These are phyloP conservation scores for Drosophila persimilis DNA, from an alignment of 1,140 invertebrate species.

Conservation along the genomic window DNA sequence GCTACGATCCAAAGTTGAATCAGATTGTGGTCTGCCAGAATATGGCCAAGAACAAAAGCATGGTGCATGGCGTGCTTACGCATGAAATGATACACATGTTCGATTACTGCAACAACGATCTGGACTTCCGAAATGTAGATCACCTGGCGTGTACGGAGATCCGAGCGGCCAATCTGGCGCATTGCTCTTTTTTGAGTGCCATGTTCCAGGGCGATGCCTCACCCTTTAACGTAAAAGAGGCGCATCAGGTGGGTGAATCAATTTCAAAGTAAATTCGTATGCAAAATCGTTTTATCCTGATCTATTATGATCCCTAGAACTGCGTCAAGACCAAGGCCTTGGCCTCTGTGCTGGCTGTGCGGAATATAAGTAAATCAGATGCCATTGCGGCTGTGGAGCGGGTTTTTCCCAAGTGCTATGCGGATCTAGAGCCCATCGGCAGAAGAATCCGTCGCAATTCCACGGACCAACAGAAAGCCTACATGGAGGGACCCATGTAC, in stretches of 20 bases:
- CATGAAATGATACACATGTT: constrained; percentile 99
- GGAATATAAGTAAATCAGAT: constrained; percentile 88
- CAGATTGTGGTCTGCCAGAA: constrained; percentile 97
- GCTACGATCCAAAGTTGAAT: constrained; percentile 91
- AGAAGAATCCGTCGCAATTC: constrained; percentile 91
- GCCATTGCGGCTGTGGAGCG: constrained; percentile 91
- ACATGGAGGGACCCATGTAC: constrained; percentile 90
- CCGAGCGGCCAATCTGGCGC: constrained; percentile 94
- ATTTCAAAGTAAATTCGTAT: neutral
- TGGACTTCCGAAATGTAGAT: constrained; percentile 95
- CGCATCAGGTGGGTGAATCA: constrained; percentile 86
- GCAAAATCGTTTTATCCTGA: neutral
- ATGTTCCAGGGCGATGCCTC: constrained; percentile 90
- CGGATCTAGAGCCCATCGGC: constrained; percentile 96
- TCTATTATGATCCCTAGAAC: constrained; percentile 85
- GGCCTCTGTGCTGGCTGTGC: constrained; percentile 91
- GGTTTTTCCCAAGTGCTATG: constrained; percentile 96
- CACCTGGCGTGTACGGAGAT: constrained; percentile 98
- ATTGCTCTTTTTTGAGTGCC: constrained; percentile 94
- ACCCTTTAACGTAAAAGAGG: constrained; percentile 88
- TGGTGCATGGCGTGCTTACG: constrained; percentile 90
- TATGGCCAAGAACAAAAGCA: constrained; percentile 86
- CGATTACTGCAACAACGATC: constrained; percentile 94
- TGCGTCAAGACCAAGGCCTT: constrained; percentile 96
- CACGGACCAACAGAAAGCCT: constrained; percentile 90